phyloP scores from a whole-genome alignment of 2,113 vertebrate species.

The Vicugna pacos region DNA sequence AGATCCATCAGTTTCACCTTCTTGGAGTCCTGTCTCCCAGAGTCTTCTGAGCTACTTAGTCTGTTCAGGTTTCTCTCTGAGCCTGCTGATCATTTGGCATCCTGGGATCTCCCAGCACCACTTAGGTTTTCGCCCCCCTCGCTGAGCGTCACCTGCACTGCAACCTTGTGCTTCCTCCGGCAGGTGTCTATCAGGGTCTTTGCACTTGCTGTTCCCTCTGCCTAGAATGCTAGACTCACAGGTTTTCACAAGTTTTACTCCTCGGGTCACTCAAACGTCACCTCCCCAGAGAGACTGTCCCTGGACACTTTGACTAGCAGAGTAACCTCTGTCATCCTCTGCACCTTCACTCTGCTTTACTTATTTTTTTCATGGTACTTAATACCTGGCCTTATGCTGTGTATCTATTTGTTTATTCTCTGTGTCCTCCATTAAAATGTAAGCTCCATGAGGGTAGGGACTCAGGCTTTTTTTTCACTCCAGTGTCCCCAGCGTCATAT shows the following conservation, averaged over 20 bases:
- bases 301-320: background rate
- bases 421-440: background rate
- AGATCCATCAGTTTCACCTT: background rate
- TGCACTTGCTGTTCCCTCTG: too few species aligned
- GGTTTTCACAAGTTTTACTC: too few species aligned
- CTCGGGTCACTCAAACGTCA: too few species aligned
- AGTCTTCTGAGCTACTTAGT: background rate
- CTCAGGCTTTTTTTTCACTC: background rate
- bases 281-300: background rate
- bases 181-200: too few species aligned
- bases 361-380: background rate
- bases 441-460: background rate
- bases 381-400: background rate
- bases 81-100: too few species aligned
- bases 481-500: background rate
- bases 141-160: too few species aligned
- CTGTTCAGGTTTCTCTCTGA: background rate
- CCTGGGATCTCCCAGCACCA: background rate
- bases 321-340: background rate
- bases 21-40: background rate
- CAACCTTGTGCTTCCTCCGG: too few species aligned
- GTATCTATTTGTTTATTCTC: background rate
- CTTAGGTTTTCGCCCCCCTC: too few species aligned
- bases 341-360: background rate
- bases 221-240: too few species aligned